These are phyloP conservation scores for Podarcis muralis DNA, from an alignment of 2,113 vertebrate genomes.

Conservation along the genomic window DNA sequence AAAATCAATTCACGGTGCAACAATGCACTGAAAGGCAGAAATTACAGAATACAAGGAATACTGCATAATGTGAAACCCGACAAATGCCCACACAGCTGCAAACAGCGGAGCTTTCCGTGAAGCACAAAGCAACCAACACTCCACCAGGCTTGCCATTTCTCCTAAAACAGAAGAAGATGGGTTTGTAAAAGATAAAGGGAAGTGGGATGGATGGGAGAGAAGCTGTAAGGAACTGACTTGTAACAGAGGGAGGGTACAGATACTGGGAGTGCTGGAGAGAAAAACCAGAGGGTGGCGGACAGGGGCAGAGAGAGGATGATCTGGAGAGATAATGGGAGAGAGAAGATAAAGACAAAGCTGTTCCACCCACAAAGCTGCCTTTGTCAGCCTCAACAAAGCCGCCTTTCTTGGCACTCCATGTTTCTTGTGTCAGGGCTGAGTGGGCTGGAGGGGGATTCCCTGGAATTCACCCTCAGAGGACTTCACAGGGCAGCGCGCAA, in stretches of 20 bases:
- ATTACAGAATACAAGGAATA: too few species aligned
- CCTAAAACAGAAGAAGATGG: background rate
- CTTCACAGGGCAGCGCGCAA: background rate
- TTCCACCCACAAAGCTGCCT: conserved; percentile 8
- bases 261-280: background rate
- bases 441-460: background rate
- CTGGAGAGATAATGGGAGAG: background rate
- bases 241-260: background rate
- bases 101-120: too few species aligned
- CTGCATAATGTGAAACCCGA: too few species aligned
- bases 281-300: background rate
- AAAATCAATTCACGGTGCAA: background rate
- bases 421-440: background rate
- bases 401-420: conserved; percentile 4
- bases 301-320: background rate
- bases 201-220: background rate
- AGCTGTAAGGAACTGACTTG: background rate
- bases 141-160: too few species aligned
- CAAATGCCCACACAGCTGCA: too few species aligned
- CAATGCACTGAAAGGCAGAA: too few species aligned
- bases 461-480: background rate
- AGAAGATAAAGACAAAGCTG: background rate
- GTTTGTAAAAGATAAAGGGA: background rate
- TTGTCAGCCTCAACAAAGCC: conserved; percentile 14
- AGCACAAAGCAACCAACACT: too few species aligned